Conservation (phyloP, 1,140 invertebrate species). For the Camponotus floridanus region DNA sequence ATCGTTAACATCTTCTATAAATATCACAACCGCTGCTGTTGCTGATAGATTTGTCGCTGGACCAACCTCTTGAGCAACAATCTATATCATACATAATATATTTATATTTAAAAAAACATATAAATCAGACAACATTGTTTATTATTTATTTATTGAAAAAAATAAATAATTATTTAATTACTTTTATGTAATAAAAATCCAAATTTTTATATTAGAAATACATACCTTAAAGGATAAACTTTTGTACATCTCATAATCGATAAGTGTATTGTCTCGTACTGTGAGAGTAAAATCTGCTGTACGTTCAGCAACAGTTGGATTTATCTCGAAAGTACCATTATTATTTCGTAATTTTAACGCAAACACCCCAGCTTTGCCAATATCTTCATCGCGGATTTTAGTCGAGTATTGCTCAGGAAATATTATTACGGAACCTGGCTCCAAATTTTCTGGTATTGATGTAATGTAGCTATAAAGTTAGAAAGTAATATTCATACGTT, state of each 20-base stretch:
- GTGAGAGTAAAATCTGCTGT: slow-evolving; percentile 93
- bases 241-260: slow-evolving; percentile 94
- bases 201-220: background rate
- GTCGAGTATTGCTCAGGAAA: slow-evolving; percentile 91
- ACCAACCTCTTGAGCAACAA: slow-evolving; percentile 93
- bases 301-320: slow-evolving; percentile 94
- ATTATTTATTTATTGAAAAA: background rate
- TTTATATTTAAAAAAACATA: background rate
- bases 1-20: slow-evolving; percentile 96
- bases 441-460: slow-evolving; percentile 93
- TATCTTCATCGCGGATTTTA: slow-evolving; percentile 91
- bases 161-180: background rate
- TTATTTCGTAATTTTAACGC: slow-evolving; percentile 92
- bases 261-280: slow-evolving; percentile 92
- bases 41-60: slow-evolving; percentile 91
- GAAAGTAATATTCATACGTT: background rate
- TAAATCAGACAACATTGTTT: background rate
- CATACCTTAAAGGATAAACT: slow-evolving; percentile 90
- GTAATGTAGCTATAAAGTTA: slow-evolving; percentile 89
- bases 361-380: slow-evolving; percentile 94
- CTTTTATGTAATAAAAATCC: background rate
- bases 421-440: slow-evolving; percentile 91
- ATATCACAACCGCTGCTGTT: slow-evolving; percentile 91
- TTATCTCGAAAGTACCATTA: slow-evolving; percentile 95
- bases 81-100: slow-evolving; percentile 83